Evolutionary conservation across 2,888 invertebrate species (phyloP).

Genomic region (Mesochorus sp.): DNA sequence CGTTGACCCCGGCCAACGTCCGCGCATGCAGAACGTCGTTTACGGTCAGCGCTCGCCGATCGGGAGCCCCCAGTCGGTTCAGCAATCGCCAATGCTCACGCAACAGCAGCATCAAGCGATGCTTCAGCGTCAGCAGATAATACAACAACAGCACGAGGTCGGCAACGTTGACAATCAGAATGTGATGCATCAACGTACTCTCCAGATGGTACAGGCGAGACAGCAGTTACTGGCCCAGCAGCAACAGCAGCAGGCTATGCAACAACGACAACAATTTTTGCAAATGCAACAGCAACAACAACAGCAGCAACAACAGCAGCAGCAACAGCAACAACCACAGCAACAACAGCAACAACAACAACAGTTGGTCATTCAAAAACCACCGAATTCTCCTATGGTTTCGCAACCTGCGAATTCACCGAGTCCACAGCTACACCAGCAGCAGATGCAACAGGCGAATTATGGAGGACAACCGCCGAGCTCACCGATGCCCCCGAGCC

Average conservation of each 20-base stretch:
- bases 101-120: conserved; percentile 79
- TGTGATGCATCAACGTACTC: conserved; percentile 63
- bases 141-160: conserved; percentile 72
- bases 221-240: conserved; percentile 78
- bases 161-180: conserved; percentile 64
- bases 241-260: conserved; percentile 63
- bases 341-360: conserved; percentile 80
- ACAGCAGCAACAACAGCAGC: conserved; percentile 71
- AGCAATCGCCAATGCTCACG: conserved; percentile 75
- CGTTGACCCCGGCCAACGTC: conserved; percentile 76
- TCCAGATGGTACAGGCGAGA: conserved; percentile 68
- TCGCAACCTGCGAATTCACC: conserved; percentile 79
- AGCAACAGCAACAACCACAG: conserved; percentile 77
- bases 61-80: conserved; percentile 78
- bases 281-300: conserved; percentile 72
- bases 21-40: conserved; percentile 77
- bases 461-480: conserved; percentile 83
- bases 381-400: conserved; percentile 81
- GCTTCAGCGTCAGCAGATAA: conserved; percentile 73
- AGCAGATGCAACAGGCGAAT: conserved; percentile 75
- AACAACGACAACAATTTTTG: conserved; percentile 78
- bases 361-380: conserved; percentile 80
- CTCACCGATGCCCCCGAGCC: conserved; percentile 82
- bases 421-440: conserved; percentile 81
- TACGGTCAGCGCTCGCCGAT: conserved; percentile 80